Percentiles rank a stretch among this genome's conserved stretches.
Evolutionary conservation across 2,113 vertebrate genomes (phyloP).

Genomic region (Rhynchomys soricoides): DNA sequence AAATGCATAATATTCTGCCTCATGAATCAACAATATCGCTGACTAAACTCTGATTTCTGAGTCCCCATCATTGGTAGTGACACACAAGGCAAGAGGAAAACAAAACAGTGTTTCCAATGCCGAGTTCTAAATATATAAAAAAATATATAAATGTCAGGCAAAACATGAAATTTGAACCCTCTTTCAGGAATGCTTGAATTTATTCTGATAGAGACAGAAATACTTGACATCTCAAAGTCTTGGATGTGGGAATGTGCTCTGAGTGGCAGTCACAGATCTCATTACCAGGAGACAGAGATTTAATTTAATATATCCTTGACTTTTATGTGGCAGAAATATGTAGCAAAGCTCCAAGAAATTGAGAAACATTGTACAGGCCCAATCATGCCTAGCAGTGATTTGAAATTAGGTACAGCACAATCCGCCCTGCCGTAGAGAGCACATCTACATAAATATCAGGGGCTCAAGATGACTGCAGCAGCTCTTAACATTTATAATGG

Average conservation of each 20-base stretch:
- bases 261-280: constrained; percentile 59
- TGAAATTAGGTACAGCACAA: constrained; percentile 71
- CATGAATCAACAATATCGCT: constrained; percentile 71
- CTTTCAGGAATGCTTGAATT: constrained; percentile 47
- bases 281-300: constrained; percentile 67
- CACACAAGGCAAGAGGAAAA: constrained; percentile 11
- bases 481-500: constrained; percentile 58
- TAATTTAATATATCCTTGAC: constrained; percentile 77
- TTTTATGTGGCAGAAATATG: constrained; percentile 75
- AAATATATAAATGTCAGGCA: constrained; percentile 8
- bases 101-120: constrained; percentile 25
- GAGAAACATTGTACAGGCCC: constrained; percentile 66
- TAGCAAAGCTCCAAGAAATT: constrained; percentile 71
- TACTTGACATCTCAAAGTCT: constrained; percentile 28
- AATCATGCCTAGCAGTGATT: constrained; percentile 71
- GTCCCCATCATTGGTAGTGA: constrained; percentile 8
- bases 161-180: background rate
- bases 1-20: constrained; percentile 53
- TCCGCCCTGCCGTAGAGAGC: constrained; percentile 50
- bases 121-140: constrained; percentile 31
- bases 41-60: constrained; percentile 57
- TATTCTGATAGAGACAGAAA: constrained; percentile 57
- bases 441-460: constrained; percentile 71
- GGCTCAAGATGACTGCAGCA: constrained; percentile 34
- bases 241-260: background rate